Percentiles rank a stretch among this genome's conserved stretches.
These are phyloP conservation scores for Danionella cerebrum DNA, from an alignment of 2,113 vertebrate genomes.

Conservation along the genomic window DNA sequence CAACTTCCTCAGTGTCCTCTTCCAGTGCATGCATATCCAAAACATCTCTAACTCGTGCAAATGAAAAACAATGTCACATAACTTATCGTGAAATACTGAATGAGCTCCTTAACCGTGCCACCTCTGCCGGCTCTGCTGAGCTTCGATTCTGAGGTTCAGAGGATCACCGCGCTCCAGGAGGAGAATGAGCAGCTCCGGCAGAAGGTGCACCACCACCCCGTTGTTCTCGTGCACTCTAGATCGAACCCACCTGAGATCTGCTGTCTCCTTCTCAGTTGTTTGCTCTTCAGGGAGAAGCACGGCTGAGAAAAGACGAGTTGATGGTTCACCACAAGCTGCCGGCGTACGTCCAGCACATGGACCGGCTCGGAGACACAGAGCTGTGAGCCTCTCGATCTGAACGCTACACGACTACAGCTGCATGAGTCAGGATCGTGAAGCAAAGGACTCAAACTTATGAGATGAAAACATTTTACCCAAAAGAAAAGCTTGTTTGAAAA, in stretches of 20 bases:
- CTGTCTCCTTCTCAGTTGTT: slow-evolving; percentile 69
- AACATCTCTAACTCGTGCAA: too few relatives aligned
- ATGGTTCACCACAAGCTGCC: slow-evolving; percentile 83
- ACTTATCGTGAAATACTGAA: too few relatives aligned
- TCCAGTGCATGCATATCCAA: slow-evolving; percentile 99
- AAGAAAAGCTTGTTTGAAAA: too few relatives aligned
- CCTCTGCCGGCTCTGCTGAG: slow-evolving; percentile 88
- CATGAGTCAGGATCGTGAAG: too few relatives aligned
- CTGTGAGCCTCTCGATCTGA: slow-evolving; percentile 68
- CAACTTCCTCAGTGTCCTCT: slow-evolving; percentile 94
- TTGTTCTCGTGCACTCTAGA: too few relatives aligned
- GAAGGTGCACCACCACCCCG: slow-evolving; percentile 56
- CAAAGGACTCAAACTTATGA: too few relatives aligned
- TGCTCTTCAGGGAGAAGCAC: slow-evolving; percentile 78
- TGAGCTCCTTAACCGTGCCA: slow-evolving; percentile 68
- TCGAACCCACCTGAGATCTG: too few relatives aligned
- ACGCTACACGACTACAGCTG: neutral
- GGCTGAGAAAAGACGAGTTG: slow-evolving; percentile 65
- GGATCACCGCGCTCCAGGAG: slow-evolving; percentile 71
- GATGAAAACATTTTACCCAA: too few relatives aligned
- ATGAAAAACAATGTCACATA: too few relatives aligned
- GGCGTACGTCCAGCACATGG: slow-evolving; percentile 88
- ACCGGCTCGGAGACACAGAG: slow-evolving; percentile 92
- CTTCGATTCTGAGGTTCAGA: slow-evolving; percentile 88
- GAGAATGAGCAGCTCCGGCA: slow-evolving; percentile 88